These are phyloP conservation scores for Indicator maculatus DNA, from an alignment of 2,113 vertebrate species.

Conservation along the genomic window DNA sequence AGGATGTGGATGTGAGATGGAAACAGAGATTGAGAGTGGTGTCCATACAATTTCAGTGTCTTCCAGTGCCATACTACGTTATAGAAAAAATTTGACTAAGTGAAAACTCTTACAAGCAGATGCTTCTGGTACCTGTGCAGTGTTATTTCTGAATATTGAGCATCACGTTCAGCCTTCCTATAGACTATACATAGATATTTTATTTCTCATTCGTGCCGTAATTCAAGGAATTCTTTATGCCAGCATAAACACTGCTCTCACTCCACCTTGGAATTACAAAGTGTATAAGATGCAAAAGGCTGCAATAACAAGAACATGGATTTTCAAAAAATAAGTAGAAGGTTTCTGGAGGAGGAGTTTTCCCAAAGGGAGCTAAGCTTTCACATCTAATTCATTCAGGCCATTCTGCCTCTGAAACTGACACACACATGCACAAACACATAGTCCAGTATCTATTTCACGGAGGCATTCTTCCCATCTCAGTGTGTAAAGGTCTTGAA, in stretches of 20 bases:
- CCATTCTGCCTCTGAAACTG: slow-evolving; percentile 1
- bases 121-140: neutral
- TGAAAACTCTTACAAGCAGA: neutral
- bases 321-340: slow-evolving; percentile 26
- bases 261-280: neutral
- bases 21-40: neutral
- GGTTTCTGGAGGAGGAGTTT: slow-evolving; percentile 27
- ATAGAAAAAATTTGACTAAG: neutral
- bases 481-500: slow-evolving; percentile 62
- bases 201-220: neutral
- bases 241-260: slow-evolving; percentile 38
- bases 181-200: neutral
- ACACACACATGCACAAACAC: slow-evolving; percentile 40
- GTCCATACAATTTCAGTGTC: neutral
- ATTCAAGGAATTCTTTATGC: neutral
- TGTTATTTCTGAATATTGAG: neutral
- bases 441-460: slow-evolving; percentile 56
- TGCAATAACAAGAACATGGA: slow-evolving; percentile 20
- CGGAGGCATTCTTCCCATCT: slow-evolving; percentile 54
- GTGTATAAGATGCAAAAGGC: neutral
- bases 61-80: neutral
- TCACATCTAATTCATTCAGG: slow-evolving; percentile 16
- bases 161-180: neutral
- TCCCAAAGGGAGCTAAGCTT: slow-evolving; percentile 39
- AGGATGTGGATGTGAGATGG: neutral